Percentiles rank a stretch among this genome's conserved stretches.
Conservation (phyloP, 2,888 invertebrate genomes). For the Steinernema scapterisci region DNA sequence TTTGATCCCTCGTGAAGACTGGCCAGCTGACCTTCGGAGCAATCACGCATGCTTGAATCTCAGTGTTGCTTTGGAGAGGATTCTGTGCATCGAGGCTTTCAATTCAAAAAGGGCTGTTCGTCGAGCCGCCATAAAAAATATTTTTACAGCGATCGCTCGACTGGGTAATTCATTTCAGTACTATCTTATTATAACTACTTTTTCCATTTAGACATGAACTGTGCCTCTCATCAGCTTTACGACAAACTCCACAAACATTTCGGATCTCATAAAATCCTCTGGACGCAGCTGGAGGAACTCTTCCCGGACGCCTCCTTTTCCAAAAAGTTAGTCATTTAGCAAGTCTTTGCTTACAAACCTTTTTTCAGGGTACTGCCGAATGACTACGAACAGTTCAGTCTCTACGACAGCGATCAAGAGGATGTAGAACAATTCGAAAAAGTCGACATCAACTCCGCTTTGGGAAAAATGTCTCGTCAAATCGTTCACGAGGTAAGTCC, state of each 20-base stretch:
- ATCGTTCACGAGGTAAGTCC: neutral
- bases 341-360: too few species aligned
- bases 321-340: neutral
- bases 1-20: neutral
- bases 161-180: neutral
- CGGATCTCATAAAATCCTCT: conserved; percentile 17
- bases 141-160: neutral
- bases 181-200: neutral
- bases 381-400: conserved; percentile 15
- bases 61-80: neutral
- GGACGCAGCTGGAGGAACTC: conserved; percentile 3
- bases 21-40: neutral
- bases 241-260: conserved; percentile 25
- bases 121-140: conserved; percentile 10
- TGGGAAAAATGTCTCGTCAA: neutral
- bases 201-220: neutral
- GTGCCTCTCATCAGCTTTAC: neutral
- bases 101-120: conserved; percentile 2
- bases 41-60: conserved; percentile 4
- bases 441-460: neutral
- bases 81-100: conserved; percentile 6
- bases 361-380: neutral
- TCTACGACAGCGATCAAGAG: conserved; percentile 18
- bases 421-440: conserved; percentile 11
- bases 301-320: conserved; percentile 1